Percentiles rank a stretch among this genome's conserved stretches.
Conservation (phyloP, 2,797 vertebrate genomes). For the Acrocephalus scirpaceus region DNA sequence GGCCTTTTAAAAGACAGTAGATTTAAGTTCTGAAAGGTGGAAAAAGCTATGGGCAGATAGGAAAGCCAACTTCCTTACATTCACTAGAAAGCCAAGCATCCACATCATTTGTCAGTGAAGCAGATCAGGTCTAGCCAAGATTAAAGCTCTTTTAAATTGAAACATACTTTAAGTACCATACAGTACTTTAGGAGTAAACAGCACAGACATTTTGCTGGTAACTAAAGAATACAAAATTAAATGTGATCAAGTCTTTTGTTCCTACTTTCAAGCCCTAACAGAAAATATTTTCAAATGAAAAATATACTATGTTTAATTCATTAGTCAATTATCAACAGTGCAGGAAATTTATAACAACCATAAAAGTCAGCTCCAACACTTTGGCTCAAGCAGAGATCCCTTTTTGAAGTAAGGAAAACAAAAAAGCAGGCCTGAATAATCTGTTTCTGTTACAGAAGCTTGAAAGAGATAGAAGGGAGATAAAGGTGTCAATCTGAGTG, state of each 20-base stretch:
- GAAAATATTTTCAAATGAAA: not conserved
- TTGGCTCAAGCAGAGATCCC: not conserved
- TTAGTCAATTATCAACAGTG: not conserved
- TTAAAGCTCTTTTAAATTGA: not conserved
- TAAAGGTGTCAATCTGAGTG: not conserved
- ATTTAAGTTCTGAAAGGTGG: not conserved
- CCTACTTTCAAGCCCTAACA: not conserved
- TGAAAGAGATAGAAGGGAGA: not conserved
- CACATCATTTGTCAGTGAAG: not conserved
- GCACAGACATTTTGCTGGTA: not conserved
- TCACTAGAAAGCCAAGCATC: not conserved
- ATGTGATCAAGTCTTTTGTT: not conserved
- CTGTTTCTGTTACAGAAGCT: not conserved
- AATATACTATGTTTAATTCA: not conserved
- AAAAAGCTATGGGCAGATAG: not conserved
- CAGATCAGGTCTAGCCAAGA: not conserved
- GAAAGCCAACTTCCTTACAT: not conserved
- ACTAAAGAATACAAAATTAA: not conserved
- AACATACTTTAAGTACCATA: not conserved
- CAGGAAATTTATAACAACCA: not conserved
- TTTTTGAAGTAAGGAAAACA: not conserved
- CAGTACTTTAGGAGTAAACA: not conserved
- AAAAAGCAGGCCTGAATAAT: not conserved
- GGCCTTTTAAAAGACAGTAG: not conserved
- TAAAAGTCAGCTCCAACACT: not conserved